Evolutionary conservation across 2,888 invertebrate genomes (phyloP).

Genomic region (Colostygia pectinataria): DNA sequence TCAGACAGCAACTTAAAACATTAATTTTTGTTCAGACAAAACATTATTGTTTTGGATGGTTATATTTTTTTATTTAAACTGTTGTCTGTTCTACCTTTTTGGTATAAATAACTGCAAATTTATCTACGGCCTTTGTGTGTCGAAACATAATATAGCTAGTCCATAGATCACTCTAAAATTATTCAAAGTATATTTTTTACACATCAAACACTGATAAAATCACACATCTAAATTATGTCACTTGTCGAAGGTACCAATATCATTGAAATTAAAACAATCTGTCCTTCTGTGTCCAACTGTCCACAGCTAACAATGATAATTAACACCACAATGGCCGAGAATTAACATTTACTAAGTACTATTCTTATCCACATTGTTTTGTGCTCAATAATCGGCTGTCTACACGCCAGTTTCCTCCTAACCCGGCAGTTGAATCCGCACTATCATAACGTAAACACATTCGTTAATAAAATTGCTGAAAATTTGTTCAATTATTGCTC

Average conservation of each 20-base stretch:
- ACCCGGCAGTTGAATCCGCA: constrained; percentile 32
- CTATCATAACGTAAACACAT: constrained; percentile 29
- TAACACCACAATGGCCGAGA: constrained; percentile 43
- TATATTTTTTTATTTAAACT: neutral
- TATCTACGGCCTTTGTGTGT: too few relatives aligned
- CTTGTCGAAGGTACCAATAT: too few relatives aligned
- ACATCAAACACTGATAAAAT: too few relatives aligned
- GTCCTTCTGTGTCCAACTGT: constrained; percentile 9
- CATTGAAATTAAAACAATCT: too few relatives aligned
- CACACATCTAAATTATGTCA: too few relatives aligned
- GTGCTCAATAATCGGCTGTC: constrained; percentile 41
- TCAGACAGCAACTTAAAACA: neutral
- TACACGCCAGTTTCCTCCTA: constrained; percentile 50
- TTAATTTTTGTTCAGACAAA: neutral
- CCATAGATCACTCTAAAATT: too few relatives aligned
- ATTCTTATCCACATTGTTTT: constrained; percentile 49
- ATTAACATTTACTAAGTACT: constrained; percentile 43
- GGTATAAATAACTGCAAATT: too few relatives aligned
- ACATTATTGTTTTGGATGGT: neutral
- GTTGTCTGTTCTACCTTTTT: neutral
- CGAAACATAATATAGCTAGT: too few relatives aligned
- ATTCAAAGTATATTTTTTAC: too few relatives aligned
- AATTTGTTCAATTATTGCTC: constrained; percentile 28
- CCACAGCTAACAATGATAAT: constrained; percentile 26
- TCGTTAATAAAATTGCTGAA: constrained; percentile 15